Evolutionary conservation across 1,140 invertebrate species (phyloP), one percentile per base, ranked within the genome.

Genomic region (Ditylenchus dipsaci): DNA sequence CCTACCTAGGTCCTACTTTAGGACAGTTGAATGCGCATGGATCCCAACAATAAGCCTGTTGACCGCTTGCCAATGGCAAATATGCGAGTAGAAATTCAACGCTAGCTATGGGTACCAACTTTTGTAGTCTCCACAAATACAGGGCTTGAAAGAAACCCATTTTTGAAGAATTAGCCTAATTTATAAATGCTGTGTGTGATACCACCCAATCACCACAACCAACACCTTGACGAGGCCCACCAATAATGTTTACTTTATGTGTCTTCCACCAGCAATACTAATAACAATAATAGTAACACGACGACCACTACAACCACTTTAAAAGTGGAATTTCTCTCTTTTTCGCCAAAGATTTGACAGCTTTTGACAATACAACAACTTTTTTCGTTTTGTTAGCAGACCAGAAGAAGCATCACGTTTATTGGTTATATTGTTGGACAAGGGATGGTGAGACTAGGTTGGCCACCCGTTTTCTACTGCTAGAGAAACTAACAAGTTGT

Each of bases 1-100:
- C 33, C n/a, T 56, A 72, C 71, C 71, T 63, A 7, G 71, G 71
- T 8, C 63, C 65, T 11, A 21, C 23, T 30, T 66, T 66, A n/a
- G 43, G 38, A 30, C 71, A 73, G 27, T 67, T 61, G 43, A 62
- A 65, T 17, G 43, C 27, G 23, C 49, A 68, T 33, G 56, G 43
- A 67, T 74, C 72, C 45, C 57, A 73, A 45, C 71, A 73, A 63
- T 73, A 73, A 27, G 71, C 63, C 60, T 73, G 71, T 60, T 73
- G 71, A n/a, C 71, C 26, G 19, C 29, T 53, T 15, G 43, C 38
- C 8, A 19, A 38, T 15, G 3, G 49, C 49, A 19, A 3, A 21
- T 21, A 53, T 8, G 49, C n/a, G n/a, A n/a, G 33, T 11, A 38
- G 33, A 38, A 38, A 38, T 11, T 38, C 33, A 38, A 38, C 33